Evolutionary conservation across 2,113 vertebrate species (phyloP), one percentile per base, ranked within the genome.

Genomic region (Phoxinus phoxinus): DNA sequence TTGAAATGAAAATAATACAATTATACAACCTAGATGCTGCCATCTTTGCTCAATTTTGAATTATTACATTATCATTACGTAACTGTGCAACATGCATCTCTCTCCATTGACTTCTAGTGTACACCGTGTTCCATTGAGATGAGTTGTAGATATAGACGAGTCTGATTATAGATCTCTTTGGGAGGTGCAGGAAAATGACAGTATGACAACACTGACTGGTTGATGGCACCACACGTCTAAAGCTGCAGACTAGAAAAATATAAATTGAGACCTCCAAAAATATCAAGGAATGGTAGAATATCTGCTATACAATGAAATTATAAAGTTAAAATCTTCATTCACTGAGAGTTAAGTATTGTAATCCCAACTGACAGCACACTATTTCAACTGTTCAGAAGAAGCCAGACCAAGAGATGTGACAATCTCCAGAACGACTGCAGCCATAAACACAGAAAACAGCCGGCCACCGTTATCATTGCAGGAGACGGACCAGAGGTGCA

Each of bases 381-480:
- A 63, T 27, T 80, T 51, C 6, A 17, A 67, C 59, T 41, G 41
- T 35, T 27, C 46, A 30, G 19, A 58, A 75, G 30, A 61, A 75
- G 11, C 32, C 27, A 63, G 35, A 77, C 75, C 74, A 85, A 86
- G 27, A 76, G 69, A 19, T n/a, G 75, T 87, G 87, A 90, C 79
- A 84, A 46, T 37, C 59, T 88, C 75, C 87, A 88, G 85, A 76
- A 46, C 76, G 71, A 80, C 84, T 84, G 32, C 37, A 79, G 35
- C 25, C 75, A 87, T 86, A 88, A 87, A 87, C 85, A 88, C 21
- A 79, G 2, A 58, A 41, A 59, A 21, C 25, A 83, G 13, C 23
- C 81, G 59, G 51, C 59, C 61, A 63, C 44, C 27, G 23, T 35
- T 76, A 56, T 35, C 77, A 10, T 35, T 59, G 48, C 69, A 44